Base-by-base conservation (phyloP, 2,797 vertebrate genomes). In the Austrolebias charrua region DNA sequence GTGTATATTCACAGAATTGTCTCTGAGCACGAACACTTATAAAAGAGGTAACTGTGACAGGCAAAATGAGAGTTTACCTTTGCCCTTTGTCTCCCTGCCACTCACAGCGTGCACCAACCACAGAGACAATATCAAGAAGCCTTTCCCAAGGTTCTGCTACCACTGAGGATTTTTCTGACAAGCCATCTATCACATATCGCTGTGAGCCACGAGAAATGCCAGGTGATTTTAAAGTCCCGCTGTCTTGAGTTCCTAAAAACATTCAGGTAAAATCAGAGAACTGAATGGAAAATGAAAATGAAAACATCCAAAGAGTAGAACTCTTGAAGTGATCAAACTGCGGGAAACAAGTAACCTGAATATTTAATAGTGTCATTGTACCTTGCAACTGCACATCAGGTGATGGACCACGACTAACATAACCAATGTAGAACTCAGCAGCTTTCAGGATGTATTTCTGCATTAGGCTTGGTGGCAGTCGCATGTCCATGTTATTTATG, bases 371-470 rank as follows among this genome's bases (percentile, higher is more conserved):
- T 40, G 11, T 40, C 11, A 40, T 11, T 44, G 87, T 90, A 98
- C 97, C 95, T 88, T 94, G 95, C 77, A 95, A 93, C 7, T 94
- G 95, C 73, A 79, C 88, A 81, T 99, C 97, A 20, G 90, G 65
- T 2, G 95, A 92, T 10, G 95, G 89, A 40, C 96, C 94, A 75
- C 95, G 94, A 1, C 96, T 96, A 49, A 98, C 92, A 5, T 98
- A 99, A 65, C 94, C 94, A 13, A 99, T 98, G 66, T 98, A 99
- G 90, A 99, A 99, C 82, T 99, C 98, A 0, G 96, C 95, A 63
- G 97, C 97, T 93, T 98, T 98, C 85, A 97, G 93, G 81, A 99
- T 91, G 72, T 99, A 99, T 66, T 98, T 99, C 78, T 97, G 96
- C 78, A 99, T 88, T 71, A 98, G 86, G 69, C 92, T 96, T 75